Percentiles rank a stretch among this genome's conserved stretches.
Evolutionary conservation across 2,797 vertebrate genomes (phyloP).

Genomic region (Catostomus latipinnis): DNA sequence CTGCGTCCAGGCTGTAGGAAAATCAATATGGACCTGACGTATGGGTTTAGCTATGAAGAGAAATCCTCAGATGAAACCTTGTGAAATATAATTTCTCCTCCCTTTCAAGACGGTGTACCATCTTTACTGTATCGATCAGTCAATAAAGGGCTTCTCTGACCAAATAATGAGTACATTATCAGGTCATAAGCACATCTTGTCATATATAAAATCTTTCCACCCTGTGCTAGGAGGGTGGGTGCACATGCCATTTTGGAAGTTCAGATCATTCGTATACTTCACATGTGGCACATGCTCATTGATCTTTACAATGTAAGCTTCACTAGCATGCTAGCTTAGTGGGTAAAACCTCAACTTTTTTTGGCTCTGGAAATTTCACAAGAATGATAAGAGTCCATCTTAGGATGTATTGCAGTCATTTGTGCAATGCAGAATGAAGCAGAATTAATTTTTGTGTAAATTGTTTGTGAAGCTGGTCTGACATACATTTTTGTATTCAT

Average conservation of each 20-base stretch:
- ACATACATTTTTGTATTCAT: no score
- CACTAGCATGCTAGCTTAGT: neutral
- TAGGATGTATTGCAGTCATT: no score
- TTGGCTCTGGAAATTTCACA: neutral
- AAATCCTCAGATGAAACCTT: slow-evolving; percentile 36
- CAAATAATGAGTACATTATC: slow-evolving; percentile 56
- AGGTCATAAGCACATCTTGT: slow-evolving; percentile 54
- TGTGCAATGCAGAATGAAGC: no score
- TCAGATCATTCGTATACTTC: neutral
- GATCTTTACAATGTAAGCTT: neutral
- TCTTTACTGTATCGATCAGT: slow-evolving; percentile 57
- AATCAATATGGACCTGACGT: slow-evolving; percentile 57
- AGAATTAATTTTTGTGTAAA: no score
- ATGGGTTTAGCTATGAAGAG: slow-evolving; percentile 40
- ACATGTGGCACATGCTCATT: neutral
- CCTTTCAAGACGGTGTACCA: slow-evolving; percentile 14
- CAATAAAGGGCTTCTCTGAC: slow-evolving; percentile 53
- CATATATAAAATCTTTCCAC: slow-evolving; percentile 49
- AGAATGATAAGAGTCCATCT: no score
- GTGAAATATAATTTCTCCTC: slow-evolving; percentile 37
- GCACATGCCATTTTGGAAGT: slow-evolving; percentile 10
- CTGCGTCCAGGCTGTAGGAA: slow-evolving; percentile 48
- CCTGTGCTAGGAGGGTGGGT: slow-evolving; percentile 28
- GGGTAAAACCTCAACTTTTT: neutral
- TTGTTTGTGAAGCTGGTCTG: no score